Evolutionary conservation across 2,888 invertebrate genomes (phyloP).

Genomic region (Chalcosyrphus nemorum): DNA sequence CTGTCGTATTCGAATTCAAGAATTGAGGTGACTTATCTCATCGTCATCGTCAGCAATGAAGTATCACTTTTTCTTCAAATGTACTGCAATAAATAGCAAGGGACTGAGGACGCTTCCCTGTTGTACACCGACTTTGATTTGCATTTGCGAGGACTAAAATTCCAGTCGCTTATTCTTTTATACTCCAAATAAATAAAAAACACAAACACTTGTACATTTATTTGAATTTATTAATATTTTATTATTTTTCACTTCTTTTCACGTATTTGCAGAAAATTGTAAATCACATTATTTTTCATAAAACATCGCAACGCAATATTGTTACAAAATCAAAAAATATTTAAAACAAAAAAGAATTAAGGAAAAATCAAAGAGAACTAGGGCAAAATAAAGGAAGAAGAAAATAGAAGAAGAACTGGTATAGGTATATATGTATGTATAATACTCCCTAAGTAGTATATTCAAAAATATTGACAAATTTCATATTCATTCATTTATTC

Average conservation of each 20-base stretch:
- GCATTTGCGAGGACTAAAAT: too few species aligned
- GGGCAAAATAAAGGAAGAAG: conserved; percentile 30
- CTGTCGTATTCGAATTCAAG: too few species aligned
- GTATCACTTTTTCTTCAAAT: too few species aligned
- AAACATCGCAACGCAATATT: conserved; percentile 57
- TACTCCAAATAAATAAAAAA: background rate
- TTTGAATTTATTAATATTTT: conserved; percentile 66
- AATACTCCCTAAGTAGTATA: conserved; percentile 36
- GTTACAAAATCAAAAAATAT: conserved; percentile 37
- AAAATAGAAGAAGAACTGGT: conserved; percentile 1
- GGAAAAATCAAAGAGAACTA: conserved; percentile 3
- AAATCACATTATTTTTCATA: conserved; percentile 66
- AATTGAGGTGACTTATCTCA: too few species aligned
- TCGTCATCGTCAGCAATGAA: too few species aligned
- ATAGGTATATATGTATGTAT: too few species aligned
- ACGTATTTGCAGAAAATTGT: conserved; percentile 63
- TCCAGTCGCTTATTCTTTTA: too few species aligned
- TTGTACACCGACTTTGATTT: too few species aligned
- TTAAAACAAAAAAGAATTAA: background rate
- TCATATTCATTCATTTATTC: conserved; percentile 62
- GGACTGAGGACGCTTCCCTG: too few species aligned
- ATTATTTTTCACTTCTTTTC: conserved; percentile 60
- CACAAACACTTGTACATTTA: background rate
- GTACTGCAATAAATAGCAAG: too few species aligned
- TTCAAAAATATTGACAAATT: conserved; percentile 45